Base-by-base conservation (phyloP, 2,888 invertebrate species). In the Habroteleia sp. region DNA sequence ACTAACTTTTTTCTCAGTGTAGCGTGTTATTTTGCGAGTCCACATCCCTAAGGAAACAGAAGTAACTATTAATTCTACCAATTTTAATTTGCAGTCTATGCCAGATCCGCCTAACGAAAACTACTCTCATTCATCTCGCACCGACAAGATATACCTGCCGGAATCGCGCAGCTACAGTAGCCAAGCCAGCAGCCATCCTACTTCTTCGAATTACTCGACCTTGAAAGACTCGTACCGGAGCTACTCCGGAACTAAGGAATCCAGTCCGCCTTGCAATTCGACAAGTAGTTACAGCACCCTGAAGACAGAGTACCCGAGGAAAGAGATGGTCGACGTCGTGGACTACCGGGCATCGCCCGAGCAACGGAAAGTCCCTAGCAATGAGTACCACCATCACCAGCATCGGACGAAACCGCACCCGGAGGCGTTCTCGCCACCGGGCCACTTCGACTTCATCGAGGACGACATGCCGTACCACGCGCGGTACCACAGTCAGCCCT, bases 391-490 rank as follows among this genome's bases (percentile, higher is more conserved):
- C n/a, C 54, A 66, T 4, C 54, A 54, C 1, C 54, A 41, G 46
- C 31, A 31, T 31, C 27, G 54, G 1, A 75, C 77, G n/a, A 81
- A 80, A 8, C 77, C 77, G 42, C 69, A 82, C 50, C 35, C 77
- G n/a, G 84, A 83, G 17, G 85, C 87, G 1, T 87, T 86, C 68
- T 87, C 87, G n/a, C 84, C 84, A 1, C 81, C 84, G 2, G 84
- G 85, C 73, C 90, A 90, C 84, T 90, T 90, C 82, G 90, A 89
- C 85, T 90, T 89, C 87, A 91, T 90, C 79, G 90, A 91, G 79
- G 91, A 91, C 77, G 92, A 93, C 88, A 95, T 96, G 88, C 96
- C 97, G 81, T 97, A 97, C 90, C 96, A 97, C 93, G 96, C 96
- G 85, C 92, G 96, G 84, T 93, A 95, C 81, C 95, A 96, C 89